A percentile compares a stretch with the other conserved stretches of the same genome.
Conservation (phyloP, 2,888 invertebrate species). For the Elegia similella region DNA sequence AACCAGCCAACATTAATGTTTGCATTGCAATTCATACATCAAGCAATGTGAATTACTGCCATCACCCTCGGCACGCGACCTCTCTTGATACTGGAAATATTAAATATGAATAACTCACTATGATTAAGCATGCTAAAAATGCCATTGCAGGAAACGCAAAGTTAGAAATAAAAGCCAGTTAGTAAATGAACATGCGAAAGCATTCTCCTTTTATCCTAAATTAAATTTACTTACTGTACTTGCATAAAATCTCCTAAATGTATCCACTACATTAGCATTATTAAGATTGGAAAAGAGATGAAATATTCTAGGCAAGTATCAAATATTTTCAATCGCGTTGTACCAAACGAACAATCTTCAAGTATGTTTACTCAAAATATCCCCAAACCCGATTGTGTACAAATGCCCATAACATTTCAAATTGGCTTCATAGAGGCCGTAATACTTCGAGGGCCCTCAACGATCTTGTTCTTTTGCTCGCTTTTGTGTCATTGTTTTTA, state of each 20-base stretch:
- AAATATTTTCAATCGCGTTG: constrained; percentile 40
- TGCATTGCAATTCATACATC: constrained; percentile 58
- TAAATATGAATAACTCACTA: constrained; percentile 17
- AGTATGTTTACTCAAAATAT: constrained; percentile 76
- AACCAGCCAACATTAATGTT: background rate
- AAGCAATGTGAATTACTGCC: constrained; percentile 68
- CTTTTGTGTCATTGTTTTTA: constrained; percentile 64
- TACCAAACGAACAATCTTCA: constrained; percentile 54
- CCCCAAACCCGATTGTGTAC: constrained; percentile 60
- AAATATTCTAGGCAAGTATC: constrained; percentile 40
- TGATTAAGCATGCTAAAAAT: constrained; percentile 14
- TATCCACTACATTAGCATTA: no score
- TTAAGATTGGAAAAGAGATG: background rate
- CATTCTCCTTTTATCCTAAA: background rate
- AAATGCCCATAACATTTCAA: constrained; percentile 58
- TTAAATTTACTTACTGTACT: background rate
- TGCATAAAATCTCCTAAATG: no score
- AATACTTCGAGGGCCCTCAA: constrained; percentile 42
- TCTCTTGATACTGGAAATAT: constrained; percentile 50
- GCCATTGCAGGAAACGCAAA: constrained; percentile 5
- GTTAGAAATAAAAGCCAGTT: background rate
- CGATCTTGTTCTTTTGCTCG: constrained; percentile 52
- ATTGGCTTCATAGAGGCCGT: constrained; percentile 53
- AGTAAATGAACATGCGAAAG: background rate
- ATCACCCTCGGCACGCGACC: constrained; percentile 45